Conservation (phyloP, 2,888 invertebrate genomes). For the Ametastegia equiseti region DNA sequence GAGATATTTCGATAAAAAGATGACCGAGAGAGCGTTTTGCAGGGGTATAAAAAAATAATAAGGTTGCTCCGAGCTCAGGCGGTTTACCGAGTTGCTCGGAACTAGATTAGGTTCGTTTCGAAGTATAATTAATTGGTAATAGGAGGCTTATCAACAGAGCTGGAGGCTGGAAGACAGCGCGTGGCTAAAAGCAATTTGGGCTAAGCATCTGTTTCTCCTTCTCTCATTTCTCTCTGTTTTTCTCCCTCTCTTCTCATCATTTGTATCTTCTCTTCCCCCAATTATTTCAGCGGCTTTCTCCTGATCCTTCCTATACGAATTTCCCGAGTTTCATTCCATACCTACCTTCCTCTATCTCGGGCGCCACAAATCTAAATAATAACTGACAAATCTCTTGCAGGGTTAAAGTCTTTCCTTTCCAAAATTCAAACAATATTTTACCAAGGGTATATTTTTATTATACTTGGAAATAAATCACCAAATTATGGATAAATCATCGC, state of each 20-base stretch:
- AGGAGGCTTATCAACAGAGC: constrained; percentile 21
- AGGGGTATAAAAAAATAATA: background rate
- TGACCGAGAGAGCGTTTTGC: background rate
- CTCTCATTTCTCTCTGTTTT: constrained; percentile 39
- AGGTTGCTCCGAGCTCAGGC: background rate
- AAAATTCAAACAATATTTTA: background rate
- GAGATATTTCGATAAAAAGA: background rate
- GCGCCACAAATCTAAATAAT: constrained; percentile 27
- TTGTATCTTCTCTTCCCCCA: constrained; percentile 34
- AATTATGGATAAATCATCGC: background rate
- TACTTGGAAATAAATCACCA: background rate
- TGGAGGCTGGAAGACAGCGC: constrained; percentile 12
- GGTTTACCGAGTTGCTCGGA: constrained; percentile 23
- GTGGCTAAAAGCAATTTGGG: constrained; percentile 38
- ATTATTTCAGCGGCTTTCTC: constrained; percentile 30
- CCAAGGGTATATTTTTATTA: background rate
- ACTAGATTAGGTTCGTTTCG: constrained; percentile 36
- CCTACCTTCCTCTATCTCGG: background rate
- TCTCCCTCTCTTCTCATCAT: constrained; percentile 33
- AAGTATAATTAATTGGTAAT: constrained; percentile 41
- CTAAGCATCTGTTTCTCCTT: constrained; percentile 43
- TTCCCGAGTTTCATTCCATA: constrained; percentile 9
- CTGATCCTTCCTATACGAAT: constrained; percentile 40
- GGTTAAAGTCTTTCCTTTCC: background rate
- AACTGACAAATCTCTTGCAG: constrained; percentile 10